A percentile compares a stretch with the other conserved stretches of the same genome.
Conservation (phyloP, 2,888 invertebrate genomes). For the Arrhopalites spinosus region DNA sequence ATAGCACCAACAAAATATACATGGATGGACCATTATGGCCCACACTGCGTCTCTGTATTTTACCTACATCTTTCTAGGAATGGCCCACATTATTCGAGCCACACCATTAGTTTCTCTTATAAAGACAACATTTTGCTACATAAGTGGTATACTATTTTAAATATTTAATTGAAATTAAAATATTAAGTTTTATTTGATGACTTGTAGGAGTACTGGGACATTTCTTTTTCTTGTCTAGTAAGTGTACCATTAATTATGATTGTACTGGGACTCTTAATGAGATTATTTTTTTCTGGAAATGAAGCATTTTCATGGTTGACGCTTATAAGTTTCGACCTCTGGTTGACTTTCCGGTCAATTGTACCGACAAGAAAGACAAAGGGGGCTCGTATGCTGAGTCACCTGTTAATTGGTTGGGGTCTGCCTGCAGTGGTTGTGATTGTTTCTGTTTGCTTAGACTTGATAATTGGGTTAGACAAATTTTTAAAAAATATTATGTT, state of each 20-base stretch:
- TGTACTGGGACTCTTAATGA: too few species aligned
- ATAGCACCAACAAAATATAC: conserved; percentile 25
- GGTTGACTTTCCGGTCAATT: conserved; percentile 49
- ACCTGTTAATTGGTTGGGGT: conserved; percentile 29
- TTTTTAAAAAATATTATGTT: too few species aligned
- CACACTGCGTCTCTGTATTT: conserved; percentile 27
- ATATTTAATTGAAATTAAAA: too few species aligned
- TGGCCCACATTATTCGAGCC: conserved; percentile 17
- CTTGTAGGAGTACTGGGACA: conserved; percentile 46
- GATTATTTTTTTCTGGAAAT: too few species aligned
- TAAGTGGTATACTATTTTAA: conserved; percentile 23
- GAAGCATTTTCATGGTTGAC: conserved; percentile 39
- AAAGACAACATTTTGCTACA: conserved; percentile 12
- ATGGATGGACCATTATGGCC: conserved; percentile 33
- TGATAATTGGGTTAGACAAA: conserved; percentile 20
- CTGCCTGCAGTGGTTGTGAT: conserved; percentile 8
- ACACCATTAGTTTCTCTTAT: not conserved
- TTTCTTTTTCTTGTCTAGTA: conserved; percentile 41
- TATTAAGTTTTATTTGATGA: conserved; percentile 2
- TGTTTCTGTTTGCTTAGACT: conserved; percentile 19
- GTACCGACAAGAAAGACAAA: not conserved
- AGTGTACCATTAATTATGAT: too few species aligned
- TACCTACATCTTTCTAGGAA: conserved; percentile 32
- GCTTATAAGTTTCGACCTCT: conserved; percentile 49
- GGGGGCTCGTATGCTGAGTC: not conserved